These are phyloP conservation scores for Orthonevra nobilis DNA, from an alignment of 2,888 invertebrate genomes.

Conservation along the genomic window DNA sequence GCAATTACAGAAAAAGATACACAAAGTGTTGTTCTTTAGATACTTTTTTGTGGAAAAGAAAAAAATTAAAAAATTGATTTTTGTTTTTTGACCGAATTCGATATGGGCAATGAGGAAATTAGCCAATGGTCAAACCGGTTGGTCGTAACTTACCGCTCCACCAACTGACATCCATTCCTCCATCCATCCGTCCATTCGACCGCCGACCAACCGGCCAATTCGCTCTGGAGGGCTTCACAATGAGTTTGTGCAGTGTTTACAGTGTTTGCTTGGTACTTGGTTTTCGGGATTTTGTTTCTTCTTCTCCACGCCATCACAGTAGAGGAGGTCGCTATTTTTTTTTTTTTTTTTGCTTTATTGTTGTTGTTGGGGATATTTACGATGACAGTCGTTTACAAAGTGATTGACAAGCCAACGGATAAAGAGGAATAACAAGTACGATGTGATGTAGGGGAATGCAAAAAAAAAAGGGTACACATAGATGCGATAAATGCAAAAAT, in stretches of 20 bases:
- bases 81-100: constrained; percentile 49
- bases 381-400: constrained; percentile 71
- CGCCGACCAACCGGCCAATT: constrained; percentile 6
- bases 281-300: constrained; percentile 53
- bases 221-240: constrained; percentile 44
- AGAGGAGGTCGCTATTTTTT: constrained; percentile 2
- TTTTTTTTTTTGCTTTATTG: constrained; percentile 6
- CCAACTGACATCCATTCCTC: constrained; percentile 46
- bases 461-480: constrained; percentile 1
- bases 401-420: constrained; percentile 70
- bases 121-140: constrained; percentile 63
- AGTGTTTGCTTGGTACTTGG: constrained; percentile 67
- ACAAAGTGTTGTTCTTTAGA: constrained; percentile 28
- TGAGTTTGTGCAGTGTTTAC: constrained; percentile 52
- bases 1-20: constrained; percentile 35
- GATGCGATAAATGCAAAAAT: constrained; percentile 54
- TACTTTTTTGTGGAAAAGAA: no score
- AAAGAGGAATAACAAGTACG: constrained; percentile 58
- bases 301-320: constrained; percentile 38
- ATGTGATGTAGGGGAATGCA: constrained; percentile 10
- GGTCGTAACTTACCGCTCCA: constrained; percentile 62
- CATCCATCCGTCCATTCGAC: constrained; percentile 13
- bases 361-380: constrained; percentile 62
- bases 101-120: constrained; percentile 70
- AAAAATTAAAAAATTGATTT: no score